phyloP scores from a whole-genome alignment of 92 coral and sea anemone species.

The Zoanthus sociatus region DNA sequence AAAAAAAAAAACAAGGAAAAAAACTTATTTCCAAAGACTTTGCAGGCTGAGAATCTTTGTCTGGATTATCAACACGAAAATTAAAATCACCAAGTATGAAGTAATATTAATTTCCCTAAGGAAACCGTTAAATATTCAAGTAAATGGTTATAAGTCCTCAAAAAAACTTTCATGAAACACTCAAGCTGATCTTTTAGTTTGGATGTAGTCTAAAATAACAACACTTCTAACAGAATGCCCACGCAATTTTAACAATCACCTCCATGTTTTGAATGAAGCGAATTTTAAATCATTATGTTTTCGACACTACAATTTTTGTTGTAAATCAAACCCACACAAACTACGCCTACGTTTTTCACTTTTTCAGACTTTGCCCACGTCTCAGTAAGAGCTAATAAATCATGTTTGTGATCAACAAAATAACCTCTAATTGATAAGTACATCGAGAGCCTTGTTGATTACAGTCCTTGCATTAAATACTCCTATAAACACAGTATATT shows the following conservation, averaged over 20 bases:
- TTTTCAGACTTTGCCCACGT: no score
- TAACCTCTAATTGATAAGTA: no score
- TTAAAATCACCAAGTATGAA: no score
- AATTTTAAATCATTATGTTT: background rate
- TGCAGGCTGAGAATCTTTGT: no score
- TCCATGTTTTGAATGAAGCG: background rate
- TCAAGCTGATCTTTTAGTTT: background rate
- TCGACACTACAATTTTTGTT: background rate
- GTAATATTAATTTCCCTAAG: background rate
- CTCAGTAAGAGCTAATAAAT: no score
- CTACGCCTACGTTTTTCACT: background rate
- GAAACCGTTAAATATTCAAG: slow-evolving; percentile 12
- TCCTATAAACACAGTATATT: no score
- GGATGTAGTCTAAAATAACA: background rate
- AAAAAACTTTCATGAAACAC: slow-evolving; percentile 4
- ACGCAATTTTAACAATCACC: background rate
- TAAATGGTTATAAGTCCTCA: background rate
- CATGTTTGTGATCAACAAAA: no score
- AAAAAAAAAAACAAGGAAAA: no score
- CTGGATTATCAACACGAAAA: no score
- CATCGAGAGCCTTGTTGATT: no score
- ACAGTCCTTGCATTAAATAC: no score
- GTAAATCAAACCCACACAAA: background rate
- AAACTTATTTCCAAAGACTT: no score
- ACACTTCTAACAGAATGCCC: slow-evolving; percentile 1